A percentile compares a stretch with the other conserved stretches of the same genome.
Evolutionary conservation across 2,888 invertebrate genomes (phyloP).

Genomic region (Hybos culiciformis): DNA sequence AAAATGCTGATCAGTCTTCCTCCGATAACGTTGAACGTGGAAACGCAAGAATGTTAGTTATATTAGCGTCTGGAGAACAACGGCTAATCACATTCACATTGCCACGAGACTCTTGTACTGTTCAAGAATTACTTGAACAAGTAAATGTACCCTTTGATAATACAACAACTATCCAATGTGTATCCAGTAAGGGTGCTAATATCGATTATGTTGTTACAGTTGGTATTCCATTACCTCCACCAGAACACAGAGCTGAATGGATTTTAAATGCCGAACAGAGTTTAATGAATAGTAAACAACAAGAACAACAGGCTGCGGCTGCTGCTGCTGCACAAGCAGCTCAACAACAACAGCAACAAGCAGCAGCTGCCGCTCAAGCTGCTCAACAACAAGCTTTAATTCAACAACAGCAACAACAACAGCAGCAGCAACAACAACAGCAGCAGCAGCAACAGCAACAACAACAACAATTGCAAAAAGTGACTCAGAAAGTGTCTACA

Average conservation of each 20-base stretch:
- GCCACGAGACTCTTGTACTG: constrained; percentile 68
- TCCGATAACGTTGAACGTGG: constrained; percentile 25
- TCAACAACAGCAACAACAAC: constrained; percentile 9
- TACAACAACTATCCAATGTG: constrained; percentile 59
- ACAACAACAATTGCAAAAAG: constrained; percentile 11
- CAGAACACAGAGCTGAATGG: constrained; percentile 32
- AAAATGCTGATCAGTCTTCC: constrained; percentile 22
- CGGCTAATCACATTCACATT: constrained; percentile 68
- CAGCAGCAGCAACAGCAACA: constrained; percentile 20
- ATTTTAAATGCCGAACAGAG: constrained; percentile 35
- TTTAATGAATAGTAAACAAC: constrained; percentile 29
- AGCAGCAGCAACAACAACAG: constrained; percentile 22
- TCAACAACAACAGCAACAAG: constrained; percentile 7
- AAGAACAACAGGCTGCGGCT: constrained; percentile 19
- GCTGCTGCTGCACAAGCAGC: constrained; percentile 13
- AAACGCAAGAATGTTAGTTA: constrained; percentile 67
- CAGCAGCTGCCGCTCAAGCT: constrained; percentile 6
- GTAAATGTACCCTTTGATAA: constrained; percentile 53
- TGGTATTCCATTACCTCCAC: constrained; percentile 35
- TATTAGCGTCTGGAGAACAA: constrained; percentile 63
- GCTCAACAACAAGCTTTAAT: constrained; percentile 14
- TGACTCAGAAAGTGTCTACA: constrained; percentile 7
- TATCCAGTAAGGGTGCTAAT: constrained; percentile 56
- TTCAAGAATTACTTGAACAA: constrained; percentile 69
- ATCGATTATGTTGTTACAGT: constrained; percentile 70